Percentiles rank a stretch among this genome's conserved stretches.
Evolutionary conservation across 1,140 invertebrate species (phyloP).

Genomic region (Hesperophylax magnus): DNA sequence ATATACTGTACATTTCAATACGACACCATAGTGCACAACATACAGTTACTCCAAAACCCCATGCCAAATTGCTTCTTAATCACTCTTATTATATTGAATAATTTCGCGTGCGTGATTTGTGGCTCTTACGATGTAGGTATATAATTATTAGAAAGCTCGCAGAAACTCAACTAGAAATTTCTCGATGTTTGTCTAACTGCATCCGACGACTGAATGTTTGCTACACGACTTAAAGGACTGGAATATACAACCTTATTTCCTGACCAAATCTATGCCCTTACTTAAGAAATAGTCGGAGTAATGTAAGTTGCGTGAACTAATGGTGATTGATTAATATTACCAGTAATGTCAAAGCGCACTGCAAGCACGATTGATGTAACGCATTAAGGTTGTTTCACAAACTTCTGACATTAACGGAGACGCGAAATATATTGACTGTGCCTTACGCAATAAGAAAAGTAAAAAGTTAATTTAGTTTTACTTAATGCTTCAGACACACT

Average conservation of each 20-base stretch:
- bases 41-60: not conserved
- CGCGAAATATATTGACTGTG: no score
- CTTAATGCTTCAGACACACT: no score
- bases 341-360: no score
- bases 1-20: not conserved
- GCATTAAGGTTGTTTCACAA: no score
- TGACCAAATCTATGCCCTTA: no score
- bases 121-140: not conserved
- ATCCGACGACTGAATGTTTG: not conserved
- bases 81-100: not conserved
- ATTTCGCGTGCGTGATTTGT: conserved; percentile 17
- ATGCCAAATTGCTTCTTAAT: conserved; percentile 16
- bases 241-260: not conserved
- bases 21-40: not conserved
- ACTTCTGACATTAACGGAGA: no score
- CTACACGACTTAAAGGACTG: not conserved
- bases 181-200: conserved; percentile 20
- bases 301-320: no score
- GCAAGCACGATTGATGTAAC: no score
- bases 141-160: conserved; percentile 8
- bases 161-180: not conserved
- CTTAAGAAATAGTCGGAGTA: no score
- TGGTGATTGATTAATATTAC: no score
- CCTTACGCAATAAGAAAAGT: no score
- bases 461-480: no score